Evolutionary conservation across 2,797 vertebrate genomes (phyloP), one percentile per base, ranked within the genome.

Genomic region (Rhinatrema bivittatum): DNA sequence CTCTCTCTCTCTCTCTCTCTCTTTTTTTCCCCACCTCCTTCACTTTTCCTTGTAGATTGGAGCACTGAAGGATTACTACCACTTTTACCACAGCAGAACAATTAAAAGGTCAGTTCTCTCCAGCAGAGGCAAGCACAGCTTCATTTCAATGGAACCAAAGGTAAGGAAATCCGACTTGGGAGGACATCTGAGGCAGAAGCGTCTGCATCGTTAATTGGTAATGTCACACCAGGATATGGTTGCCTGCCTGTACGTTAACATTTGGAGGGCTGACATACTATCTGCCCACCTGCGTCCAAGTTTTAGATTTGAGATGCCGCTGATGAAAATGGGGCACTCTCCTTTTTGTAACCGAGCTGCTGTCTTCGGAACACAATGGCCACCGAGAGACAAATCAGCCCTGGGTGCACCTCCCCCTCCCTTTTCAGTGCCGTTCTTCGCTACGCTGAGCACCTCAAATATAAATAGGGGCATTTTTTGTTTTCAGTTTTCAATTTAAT

Each of bases 71-170:
- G 93, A 97, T 81, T 96, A 97, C 72, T 99, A 98, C 77, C 96
- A 98, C 78, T 98, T 98, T 77, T 95, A 93, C 78, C 96, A 99
- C 56, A 98, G 95, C 74, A 89, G 92, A 72, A 97, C 92, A 61
- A 94, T 99, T 84, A 99, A 99, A 83, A 90, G 96, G 65, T 98
- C 95, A 27, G 86, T 93, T 63, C 74, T 98, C 39, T 91, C 89
- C 43, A 98, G 91, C 57, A 89, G 85, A 70, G 96, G 94, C 68
- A 87, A 81, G 36, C 96, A 99, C 81, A 98, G 87, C 85, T 98
- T 99, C 81, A 98, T 99, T 79, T 92, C 93, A 69, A 96, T 97
- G 94, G 96, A 99, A 77, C 93, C 96, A 60, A 95, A 97, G 93
- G 96, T 99, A 88, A 91, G 82, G 79, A 60, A 59, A 91, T 78